Conservation (phyloP, 2,888 invertebrate species). For the Trachelus stipa region DNA sequence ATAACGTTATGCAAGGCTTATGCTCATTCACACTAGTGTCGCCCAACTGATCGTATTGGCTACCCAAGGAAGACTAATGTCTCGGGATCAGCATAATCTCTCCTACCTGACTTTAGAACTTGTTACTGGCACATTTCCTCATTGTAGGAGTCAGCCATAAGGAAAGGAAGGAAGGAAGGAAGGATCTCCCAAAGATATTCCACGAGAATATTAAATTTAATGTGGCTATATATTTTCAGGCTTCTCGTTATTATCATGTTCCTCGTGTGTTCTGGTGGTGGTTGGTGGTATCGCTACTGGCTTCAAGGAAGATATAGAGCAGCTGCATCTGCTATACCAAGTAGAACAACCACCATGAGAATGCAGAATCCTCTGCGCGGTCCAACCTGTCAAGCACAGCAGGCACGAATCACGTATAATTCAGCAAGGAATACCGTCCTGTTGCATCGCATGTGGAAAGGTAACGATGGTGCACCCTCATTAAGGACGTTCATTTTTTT, state of each 20-base stretch:
- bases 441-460: slow-evolving; percentile 66
- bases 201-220: slow-evolving; percentile 9
- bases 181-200: slow-evolving; percentile 8
- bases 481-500: background rate
- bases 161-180: no score
- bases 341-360: slow-evolving; percentile 50
- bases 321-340: slow-evolving; percentile 56
- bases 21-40: no score
- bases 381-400: slow-evolving; percentile 57
- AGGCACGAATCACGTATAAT: slow-evolving; percentile 64
- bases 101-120: no score
- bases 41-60: no score
- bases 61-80: no score
- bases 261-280: slow-evolving; percentile 69
- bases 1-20: background rate
- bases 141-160: no score
- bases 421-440: slow-evolving; percentile 64
- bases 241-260: slow-evolving; percentile 69
- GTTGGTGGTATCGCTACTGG: slow-evolving; percentile 71
- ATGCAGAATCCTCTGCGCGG: slow-evolving; percentile 52
- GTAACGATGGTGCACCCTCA: slow-evolving; percentile 36
- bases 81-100: no score
- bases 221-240: slow-evolving; percentile 50
- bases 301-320: slow-evolving; percentile 64
- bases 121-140: no score